Base-by-base conservation (phyloP, 2,113 vertebrate species). In the Heterocephalus glaber region DNA sequence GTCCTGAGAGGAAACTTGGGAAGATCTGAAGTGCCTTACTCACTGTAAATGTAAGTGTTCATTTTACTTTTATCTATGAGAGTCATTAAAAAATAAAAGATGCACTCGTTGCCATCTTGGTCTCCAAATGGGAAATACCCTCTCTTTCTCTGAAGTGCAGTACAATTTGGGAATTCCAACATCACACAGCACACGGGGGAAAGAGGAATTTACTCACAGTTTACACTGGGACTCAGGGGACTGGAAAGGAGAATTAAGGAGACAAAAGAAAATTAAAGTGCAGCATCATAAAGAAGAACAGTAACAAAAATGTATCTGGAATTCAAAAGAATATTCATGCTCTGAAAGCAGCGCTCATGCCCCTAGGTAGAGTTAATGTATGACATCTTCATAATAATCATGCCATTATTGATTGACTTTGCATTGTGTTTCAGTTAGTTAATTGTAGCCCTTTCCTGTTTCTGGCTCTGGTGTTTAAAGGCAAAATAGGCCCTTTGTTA, bases 401-500 rank as follows among this genome's bases (percentile, higher is more conserved):
- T 58, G 65, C 94, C 70, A 68, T 92, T 93, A 96, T 92, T 81
- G 86, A 96, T 94, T 97, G 96, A 90, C 94, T 84, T 81, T 54
- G 35, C 89, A 93, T 85, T 92, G 86, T 63, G 68, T 76, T 86
- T 65, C 60, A n/a, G 76, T 54, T 80, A 72, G 95, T 95, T 97
- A 94, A 97, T 92, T 82, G 89, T 52, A 80, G 96, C 87, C 89
- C 88, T 96, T 98, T 97, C 97, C 94, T 94, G 94, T 93, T 93
- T 93, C 95, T 96, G 97, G 79, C 76, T 97, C 97, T 97, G 97
- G 89, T 81, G 95, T 87, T 85, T 93, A 89, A 96, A 91, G 80
- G 76, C 63, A 89, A 97, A 98, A 97, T 93, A 86, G 96, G 56
- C 60, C 90, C 96, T 97, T 97, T 96, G 96, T 96, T 90, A n/a